These are phyloP conservation scores for Xestia xanthographa DNA, from an alignment of 2,888 invertebrate genomes.

Conservation along the genomic window DNA sequence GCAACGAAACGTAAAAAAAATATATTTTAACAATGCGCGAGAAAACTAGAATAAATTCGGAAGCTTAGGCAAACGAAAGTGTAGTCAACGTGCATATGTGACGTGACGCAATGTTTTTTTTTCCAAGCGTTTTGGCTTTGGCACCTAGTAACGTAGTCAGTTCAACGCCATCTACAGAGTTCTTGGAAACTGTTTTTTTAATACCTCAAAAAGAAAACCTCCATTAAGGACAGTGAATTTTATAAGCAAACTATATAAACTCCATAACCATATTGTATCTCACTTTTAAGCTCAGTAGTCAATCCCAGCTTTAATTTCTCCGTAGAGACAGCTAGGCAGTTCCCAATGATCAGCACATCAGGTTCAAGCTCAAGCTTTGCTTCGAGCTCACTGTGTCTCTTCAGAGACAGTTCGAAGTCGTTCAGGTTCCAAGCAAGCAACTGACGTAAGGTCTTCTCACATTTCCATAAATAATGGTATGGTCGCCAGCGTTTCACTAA, in stretches of 20 bases:
- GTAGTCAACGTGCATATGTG: too few species aligned
- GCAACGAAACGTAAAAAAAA: too few species aligned
- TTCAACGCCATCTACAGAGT: too few species aligned
- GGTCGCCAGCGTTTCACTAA: constrained; percentile 96
- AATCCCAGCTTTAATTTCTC: constrained; percentile 96
- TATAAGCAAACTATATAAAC: neutral
- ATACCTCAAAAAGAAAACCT: too few species aligned
- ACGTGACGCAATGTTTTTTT: too few species aligned
- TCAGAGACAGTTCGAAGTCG: constrained; percentile 94
- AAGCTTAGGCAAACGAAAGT: too few species aligned
- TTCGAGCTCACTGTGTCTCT: constrained; percentile 94
- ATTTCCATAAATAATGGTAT: constrained; percentile 96
- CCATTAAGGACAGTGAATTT: neutral
- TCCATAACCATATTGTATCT: constrained; percentile 5
- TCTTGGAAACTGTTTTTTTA: too few species aligned
- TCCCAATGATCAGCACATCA: constrained; percentile 93
- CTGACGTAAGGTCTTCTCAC: constrained; percentile 95
- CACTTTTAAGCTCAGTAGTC: constrained; percentile 94
- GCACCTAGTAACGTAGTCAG: too few species aligned
- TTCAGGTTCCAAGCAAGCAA: constrained; percentile 93
- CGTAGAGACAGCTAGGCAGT: constrained; percentile 94
- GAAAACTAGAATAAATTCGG: too few species aligned
- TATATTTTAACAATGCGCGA: too few species aligned
- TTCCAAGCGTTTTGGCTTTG: too few species aligned
- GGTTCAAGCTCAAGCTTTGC: constrained; percentile 93